Evolutionary conservation across 2,113 vertebrate species (phyloP).

Genomic region (Phocoena sinus): DNA sequence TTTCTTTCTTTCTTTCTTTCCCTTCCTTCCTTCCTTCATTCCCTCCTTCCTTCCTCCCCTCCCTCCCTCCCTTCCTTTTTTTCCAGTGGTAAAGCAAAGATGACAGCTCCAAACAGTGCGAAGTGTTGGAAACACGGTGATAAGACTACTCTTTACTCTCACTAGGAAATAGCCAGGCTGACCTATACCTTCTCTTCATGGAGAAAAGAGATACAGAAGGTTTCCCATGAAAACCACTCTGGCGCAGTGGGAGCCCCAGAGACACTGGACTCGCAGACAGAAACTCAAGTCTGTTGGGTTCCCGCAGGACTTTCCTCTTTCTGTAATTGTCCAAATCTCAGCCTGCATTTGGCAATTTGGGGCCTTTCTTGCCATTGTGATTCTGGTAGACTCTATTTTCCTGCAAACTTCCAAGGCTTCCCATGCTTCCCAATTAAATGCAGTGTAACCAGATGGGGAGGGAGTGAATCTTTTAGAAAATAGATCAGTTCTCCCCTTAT

Average conservation of each 20-base stretch:
- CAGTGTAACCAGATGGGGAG: background rate
- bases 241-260: background rate
- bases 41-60: background rate
- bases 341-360: background rate
- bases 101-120: no score
- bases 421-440: background rate
- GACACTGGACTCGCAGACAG: background rate
- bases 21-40: background rate
- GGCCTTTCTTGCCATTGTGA: background rate
- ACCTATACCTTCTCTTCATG: background rate
- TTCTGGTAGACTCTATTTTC: background rate
- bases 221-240: background rate
- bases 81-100: background rate
- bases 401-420: background rate
- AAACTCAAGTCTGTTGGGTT: accelerated
- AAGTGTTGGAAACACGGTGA: background rate
- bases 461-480: background rate
- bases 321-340: background rate
- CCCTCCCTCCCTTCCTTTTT: background rate
- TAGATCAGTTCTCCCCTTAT: background rate
- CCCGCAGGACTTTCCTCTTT: background rate
- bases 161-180: background rate
- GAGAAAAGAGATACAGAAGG: background rate
- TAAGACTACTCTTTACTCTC: background rate
- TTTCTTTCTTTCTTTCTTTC: background rate